These are phyloP conservation scores for Altica lythri DNA, from an alignment of 2,888 invertebrate species.

Conservation along the genomic window DNA sequence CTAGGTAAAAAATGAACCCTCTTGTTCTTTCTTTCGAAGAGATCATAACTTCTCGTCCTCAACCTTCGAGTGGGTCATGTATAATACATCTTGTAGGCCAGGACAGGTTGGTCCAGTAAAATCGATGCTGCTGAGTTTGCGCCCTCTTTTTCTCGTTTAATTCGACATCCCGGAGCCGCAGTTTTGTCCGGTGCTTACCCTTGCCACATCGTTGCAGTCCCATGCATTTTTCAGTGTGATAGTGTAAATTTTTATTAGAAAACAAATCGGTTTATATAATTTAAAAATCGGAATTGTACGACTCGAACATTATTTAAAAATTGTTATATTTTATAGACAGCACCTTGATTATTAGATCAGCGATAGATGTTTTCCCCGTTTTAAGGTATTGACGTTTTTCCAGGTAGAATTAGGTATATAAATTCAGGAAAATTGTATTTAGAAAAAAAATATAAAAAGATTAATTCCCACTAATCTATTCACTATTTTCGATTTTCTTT, in stretches of 20 bases:
- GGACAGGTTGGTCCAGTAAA: slow-evolving; percentile 54
- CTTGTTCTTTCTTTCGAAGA: slow-evolving; percentile 1
- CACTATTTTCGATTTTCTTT: no score
- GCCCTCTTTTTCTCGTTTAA: slow-evolving; percentile 41
- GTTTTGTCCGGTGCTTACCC: slow-evolving; percentile 43
- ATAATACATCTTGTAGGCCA: slow-evolving; percentile 55
- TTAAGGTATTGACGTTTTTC: no score
- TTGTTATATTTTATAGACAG: no score
- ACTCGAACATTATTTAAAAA: no score
- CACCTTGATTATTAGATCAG: no score
- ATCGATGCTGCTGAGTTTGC: slow-evolving; percentile 53
- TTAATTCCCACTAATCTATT: no score
- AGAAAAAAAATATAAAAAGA: no score
- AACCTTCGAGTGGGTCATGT: slow-evolving; percentile 51
- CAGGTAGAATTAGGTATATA: no score
- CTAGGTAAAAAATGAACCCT: no score
- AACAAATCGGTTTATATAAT: background rate
- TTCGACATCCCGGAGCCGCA: slow-evolving; percentile 53
- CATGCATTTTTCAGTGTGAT: slow-evolving; percentile 23
- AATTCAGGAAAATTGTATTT: no score
- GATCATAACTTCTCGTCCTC: slow-evolving; percentile 39
- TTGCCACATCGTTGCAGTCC: slow-evolving; percentile 26
- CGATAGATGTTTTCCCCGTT: no score
- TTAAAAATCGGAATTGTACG: background rate
- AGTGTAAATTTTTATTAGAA: background rate